Percentiles rank a stretch among this genome's conserved stretches.
Evolutionary conservation across 2,888 invertebrate species (phyloP).

Genomic region (Eupithecia vulgata): DNA sequence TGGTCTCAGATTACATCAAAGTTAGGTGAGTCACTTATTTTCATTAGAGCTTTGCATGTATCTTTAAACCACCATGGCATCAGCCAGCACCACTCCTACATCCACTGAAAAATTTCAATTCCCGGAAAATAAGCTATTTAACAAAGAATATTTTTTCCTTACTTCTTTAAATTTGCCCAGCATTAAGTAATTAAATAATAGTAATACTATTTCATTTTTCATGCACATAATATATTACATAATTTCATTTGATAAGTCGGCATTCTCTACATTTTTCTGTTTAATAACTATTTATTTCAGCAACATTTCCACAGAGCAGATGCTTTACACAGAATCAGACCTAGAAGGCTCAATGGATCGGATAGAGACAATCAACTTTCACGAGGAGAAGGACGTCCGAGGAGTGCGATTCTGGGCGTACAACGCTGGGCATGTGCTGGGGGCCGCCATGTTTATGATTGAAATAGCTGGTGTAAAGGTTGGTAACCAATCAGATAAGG

Average conservation of each 20-base stretch:
- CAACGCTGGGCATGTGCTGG: constrained; percentile 99
- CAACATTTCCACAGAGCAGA: constrained; percentile 98
- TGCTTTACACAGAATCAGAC: constrained; percentile 98
- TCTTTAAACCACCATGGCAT: neutral
- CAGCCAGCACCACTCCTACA: neutral
- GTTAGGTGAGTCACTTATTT: constrained; percentile 86
- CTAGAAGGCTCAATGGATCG: constrained; percentile 99
- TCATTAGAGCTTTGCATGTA: neutral
- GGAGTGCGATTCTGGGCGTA: constrained; percentile 99
- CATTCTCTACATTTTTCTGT: neutral
- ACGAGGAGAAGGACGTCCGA: constrained; percentile 98
- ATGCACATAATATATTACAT: too few relatives aligned
- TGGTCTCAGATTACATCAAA: constrained; percentile 99
- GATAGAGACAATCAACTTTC: constrained; percentile 99
- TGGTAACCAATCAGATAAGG: constrained; percentile 13
- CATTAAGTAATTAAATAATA: too few relatives aligned
- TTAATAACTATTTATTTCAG: constrained; percentile 72
- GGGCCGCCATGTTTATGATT: constrained; percentile 99
- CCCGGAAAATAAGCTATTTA: neutral
- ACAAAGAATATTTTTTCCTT: neutral
- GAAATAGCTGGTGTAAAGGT: constrained; percentile 99
- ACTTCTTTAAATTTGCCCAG: neutral
- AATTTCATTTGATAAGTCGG: too few relatives aligned
- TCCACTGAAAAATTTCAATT: neutral
- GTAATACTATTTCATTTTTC: too few relatives aligned